These are phyloP conservation scores for Xiphophorus hellerii DNA, from an alignment of 2,113 vertebrate species.

Conservation along the genomic window DNA sequence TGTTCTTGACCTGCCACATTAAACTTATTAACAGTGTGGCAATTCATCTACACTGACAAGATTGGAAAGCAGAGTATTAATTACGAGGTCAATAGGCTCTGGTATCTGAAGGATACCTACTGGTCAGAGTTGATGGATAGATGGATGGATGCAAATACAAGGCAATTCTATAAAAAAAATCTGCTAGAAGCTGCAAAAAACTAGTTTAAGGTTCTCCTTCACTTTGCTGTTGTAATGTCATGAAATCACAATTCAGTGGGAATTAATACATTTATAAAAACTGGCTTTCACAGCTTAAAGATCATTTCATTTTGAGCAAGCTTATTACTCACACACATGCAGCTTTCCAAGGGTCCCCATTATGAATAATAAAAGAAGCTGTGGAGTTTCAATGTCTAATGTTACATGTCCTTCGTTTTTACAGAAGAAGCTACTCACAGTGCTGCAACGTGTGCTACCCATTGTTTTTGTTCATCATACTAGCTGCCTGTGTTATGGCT, in stretches of 20 bases:
- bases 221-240: not conserved
- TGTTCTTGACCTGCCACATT: not conserved
- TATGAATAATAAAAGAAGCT: constrained; percentile 52
- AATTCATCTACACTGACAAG: too few relatives aligned
- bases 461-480: constrained; percentile 90
- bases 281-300: not conserved
- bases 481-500: constrained; percentile 92
- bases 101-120: too few relatives aligned
- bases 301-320: not conserved
- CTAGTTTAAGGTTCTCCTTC: not conserved
- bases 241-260: not conserved
- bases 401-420: constrained; percentile 25
- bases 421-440: constrained; percentile 86
- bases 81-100: too few relatives aligned
- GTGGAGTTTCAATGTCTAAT: constrained; percentile 26
- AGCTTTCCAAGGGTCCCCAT: constrained; percentile 20
- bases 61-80: too few relatives aligned
- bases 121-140: not conserved
- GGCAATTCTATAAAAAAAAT: not conserved
- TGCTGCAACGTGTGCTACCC: constrained; percentile 96
- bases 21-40: not conserved
- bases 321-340: constrained; percentile 31
- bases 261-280: not conserved
- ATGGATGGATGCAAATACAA: not conserved
- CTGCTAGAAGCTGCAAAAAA: not conserved